Evolutionary conservation across 2,888 invertebrate species (phyloP).

Genomic region (Eupithecia pulchellata): DNA sequence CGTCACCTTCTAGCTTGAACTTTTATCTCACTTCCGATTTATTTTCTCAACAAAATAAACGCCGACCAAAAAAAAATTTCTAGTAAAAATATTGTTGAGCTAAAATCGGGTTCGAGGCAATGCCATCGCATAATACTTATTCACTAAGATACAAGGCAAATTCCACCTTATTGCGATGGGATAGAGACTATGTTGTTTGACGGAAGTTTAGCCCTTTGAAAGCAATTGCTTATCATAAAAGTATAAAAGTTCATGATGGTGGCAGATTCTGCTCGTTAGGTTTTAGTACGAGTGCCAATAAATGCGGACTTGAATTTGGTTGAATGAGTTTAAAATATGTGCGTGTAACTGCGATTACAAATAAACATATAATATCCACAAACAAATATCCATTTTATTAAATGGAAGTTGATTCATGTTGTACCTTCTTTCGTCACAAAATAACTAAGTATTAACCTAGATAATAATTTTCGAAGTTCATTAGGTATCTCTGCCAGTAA

Average conservation of each 20-base stretch:
- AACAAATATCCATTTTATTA: no score
- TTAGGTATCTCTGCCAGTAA: neutral
- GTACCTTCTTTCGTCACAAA: neutral
- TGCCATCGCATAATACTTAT: constrained; percentile 1
- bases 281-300: constrained; percentile 5
- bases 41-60: constrained; percentile 16
- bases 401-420: neutral
- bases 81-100: constrained; percentile 20
- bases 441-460: neutral
- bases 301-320: neutral
- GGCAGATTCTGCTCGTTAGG: constrained; percentile 17
- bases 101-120: constrained; percentile 20
- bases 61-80: constrained; percentile 9
- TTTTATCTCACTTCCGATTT: constrained; percentile 9
- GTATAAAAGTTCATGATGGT: constrained; percentile 20
- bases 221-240: constrained; percentile 18
- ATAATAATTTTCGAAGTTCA: neutral
- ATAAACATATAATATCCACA: neutral
- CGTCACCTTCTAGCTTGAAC: neutral
- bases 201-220: constrained; percentile 11
- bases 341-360: neutral
- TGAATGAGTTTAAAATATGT: neutral
- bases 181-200: neutral
- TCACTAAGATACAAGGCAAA: neutral
- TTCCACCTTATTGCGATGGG: neutral